A percentile compares a stretch with the other conserved stretches of the same genome.
Conservation (phyloP, 2,888 invertebrate genomes). For the Hypercompe scribonia region DNA sequence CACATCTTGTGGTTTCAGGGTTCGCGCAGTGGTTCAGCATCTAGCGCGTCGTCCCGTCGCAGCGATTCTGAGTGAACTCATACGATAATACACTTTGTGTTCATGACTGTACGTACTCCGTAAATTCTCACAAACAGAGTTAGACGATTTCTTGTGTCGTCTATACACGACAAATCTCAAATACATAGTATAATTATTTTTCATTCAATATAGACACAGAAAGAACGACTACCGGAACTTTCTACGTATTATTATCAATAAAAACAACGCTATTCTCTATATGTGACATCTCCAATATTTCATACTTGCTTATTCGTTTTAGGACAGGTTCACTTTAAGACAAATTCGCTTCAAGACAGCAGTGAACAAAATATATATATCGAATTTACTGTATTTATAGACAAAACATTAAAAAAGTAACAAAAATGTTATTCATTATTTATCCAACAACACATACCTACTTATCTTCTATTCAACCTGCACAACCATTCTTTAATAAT, state of each 20-base stretch:
- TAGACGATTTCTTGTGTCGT: not conserved
- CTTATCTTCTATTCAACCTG: too few relatives aligned
- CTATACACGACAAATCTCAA: not conserved
- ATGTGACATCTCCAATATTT: not conserved
- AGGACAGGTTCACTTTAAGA: too few relatives aligned
- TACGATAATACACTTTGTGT: constrained; percentile 14
- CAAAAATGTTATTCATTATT: too few relatives aligned
- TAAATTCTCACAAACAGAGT: not conserved
- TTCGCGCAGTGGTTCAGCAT: constrained; percentile 80
- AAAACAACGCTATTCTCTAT: not conserved
- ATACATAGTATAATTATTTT: not conserved
- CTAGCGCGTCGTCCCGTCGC: constrained; percentile 76
- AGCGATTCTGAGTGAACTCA: constrained; percentile 73
- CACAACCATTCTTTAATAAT: too few relatives aligned
- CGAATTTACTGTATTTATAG: too few relatives aligned
- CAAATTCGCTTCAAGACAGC: too few relatives aligned
- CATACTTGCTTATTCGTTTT: too few relatives aligned
- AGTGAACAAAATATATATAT: too few relatives aligned
- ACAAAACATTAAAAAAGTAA: too few relatives aligned
- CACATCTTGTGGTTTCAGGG: constrained; percentile 66
- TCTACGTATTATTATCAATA: not conserved
- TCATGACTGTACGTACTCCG: not conserved
- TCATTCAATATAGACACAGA: not conserved
- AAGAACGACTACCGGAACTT: not conserved
- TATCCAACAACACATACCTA: too few relatives aligned